Evolutionary conservation across 2,797 vertebrate genomes (phyloP).

Genomic region (Eremophila alpestris): DNA sequence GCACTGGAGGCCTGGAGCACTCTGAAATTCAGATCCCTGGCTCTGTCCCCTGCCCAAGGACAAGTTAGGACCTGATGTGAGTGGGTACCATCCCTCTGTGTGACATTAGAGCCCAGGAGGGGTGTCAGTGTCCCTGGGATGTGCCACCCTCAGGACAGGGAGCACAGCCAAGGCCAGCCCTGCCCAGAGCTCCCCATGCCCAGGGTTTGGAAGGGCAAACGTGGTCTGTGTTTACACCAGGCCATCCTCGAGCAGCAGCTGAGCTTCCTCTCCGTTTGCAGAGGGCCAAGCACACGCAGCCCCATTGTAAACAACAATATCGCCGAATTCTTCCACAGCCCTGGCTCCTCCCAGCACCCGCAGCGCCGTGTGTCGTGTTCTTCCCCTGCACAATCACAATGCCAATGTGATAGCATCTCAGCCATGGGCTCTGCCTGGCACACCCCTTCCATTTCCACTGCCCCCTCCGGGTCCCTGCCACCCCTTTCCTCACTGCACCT

Average conservation of each 20-base stretch:
- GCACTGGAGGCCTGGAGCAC: not conserved
- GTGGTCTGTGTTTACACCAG: not conserved
- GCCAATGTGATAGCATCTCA: constrained; percentile 35
- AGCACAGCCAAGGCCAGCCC: not conserved
- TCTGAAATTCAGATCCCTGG: not conserved
- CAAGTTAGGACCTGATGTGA: accelerated
- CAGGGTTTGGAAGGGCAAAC: not conserved
- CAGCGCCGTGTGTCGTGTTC: not conserved
- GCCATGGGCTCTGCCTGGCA: constrained; percentile 19
- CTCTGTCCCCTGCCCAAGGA: not conserved
- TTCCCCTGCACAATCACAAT: constrained; percentile 24
- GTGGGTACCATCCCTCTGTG: accelerated
- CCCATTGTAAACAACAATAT: constrained; percentile 31
- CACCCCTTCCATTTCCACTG: constrained; percentile 58
- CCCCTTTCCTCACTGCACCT: constrained; percentile 37
- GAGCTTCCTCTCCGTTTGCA: constrained; percentile 24
- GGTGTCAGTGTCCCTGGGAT: not conserved
- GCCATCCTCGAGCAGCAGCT: not conserved
- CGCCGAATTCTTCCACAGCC: not conserved
- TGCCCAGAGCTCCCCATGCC: not conserved
- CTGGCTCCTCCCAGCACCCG: constrained; percentile 54
- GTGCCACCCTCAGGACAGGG: not conserved
- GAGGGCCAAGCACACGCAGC: not conserved
- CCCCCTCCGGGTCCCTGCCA: not conserved
- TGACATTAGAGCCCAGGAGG: not conserved